A percentile compares a stretch with the other conserved stretches of the same genome.
phyloP scores from a whole-genome alignment of 2,113 vertebrate species.

The Chloropsis cyanopogon region DNA sequence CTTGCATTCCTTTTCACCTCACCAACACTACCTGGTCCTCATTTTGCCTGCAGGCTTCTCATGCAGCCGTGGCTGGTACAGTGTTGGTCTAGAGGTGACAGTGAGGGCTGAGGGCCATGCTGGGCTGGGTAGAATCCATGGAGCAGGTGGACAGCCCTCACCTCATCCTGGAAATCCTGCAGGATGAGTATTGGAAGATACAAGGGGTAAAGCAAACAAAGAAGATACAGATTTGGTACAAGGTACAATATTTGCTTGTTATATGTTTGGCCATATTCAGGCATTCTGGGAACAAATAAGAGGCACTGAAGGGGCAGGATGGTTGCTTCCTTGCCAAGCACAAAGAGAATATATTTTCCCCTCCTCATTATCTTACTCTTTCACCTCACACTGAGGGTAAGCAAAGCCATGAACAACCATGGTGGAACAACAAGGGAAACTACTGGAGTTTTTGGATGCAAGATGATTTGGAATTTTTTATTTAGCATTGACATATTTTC shows the following conservation, averaged over 20 bases:
- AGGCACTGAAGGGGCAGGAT: not conserved
- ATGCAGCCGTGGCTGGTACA: not conserved
- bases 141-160: not conserved
- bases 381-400: not conserved
- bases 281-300: not conserved
- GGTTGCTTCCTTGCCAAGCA: not conserved
- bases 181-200: not conserved
- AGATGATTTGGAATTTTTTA: not conserved
- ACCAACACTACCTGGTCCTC: not conserved
- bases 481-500: not conserved
- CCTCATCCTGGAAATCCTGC: not conserved
- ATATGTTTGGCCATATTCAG: not conserved
- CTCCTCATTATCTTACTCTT: not conserved
- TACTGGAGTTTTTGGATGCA: not conserved
- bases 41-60: not conserved
- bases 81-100: not conserved
- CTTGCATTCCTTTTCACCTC: not conserved
- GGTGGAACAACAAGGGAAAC: not conserved
- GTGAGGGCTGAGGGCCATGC: not conserved
- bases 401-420: not conserved
- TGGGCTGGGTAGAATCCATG: rapidly evolving
- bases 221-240: not conserved
- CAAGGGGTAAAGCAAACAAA: not conserved
- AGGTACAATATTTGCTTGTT: not conserved
- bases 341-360: not conserved